These are phyloP conservation scores for Pithys albifrons DNA, from an alignment of 2,113 vertebrate genomes.

Conservation along the genomic window DNA sequence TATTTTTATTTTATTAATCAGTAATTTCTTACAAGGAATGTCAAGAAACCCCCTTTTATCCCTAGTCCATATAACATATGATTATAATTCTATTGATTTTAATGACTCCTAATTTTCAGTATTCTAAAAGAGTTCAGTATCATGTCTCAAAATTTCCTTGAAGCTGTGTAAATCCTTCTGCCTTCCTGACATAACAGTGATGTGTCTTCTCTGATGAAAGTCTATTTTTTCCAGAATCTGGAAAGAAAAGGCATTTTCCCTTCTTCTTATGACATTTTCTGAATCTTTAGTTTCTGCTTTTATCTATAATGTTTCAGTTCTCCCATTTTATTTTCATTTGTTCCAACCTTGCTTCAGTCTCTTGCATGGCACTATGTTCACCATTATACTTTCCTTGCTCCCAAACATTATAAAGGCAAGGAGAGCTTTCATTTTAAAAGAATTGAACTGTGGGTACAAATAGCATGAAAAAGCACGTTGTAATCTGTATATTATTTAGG, in stretches of 20 bases:
- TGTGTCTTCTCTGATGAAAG: background rate
- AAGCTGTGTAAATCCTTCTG: background rate
- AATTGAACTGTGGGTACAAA: background rate
- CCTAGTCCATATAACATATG: background rate
- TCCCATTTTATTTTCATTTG: background rate
- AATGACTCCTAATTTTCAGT: background rate
- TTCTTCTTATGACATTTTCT: background rate
- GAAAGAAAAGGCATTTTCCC: background rate
- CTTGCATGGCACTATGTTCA: background rate
- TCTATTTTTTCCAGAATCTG: background rate
- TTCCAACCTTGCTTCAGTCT: background rate
- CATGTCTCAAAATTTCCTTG: background rate
- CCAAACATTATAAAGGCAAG: background rate
- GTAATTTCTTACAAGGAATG: background rate
- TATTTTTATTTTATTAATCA: background rate
- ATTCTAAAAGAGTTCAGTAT: background rate
- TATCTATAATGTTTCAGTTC: background rate
- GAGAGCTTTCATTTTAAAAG: background rate
- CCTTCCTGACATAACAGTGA: background rate
- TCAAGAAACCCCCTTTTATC: background rate
- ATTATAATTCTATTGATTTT: background rate
- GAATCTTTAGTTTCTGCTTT: background rate
- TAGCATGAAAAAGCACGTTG: background rate
- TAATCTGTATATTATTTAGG: background rate
- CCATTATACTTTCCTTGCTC: fast-evolving